A percentile compares a stretch with the other conserved stretches of the same genome.
These are phyloP conservation scores for Hepsetus odoe DNA, from an alignment of 2,113 vertebrate species.

Conservation along the genomic window DNA sequence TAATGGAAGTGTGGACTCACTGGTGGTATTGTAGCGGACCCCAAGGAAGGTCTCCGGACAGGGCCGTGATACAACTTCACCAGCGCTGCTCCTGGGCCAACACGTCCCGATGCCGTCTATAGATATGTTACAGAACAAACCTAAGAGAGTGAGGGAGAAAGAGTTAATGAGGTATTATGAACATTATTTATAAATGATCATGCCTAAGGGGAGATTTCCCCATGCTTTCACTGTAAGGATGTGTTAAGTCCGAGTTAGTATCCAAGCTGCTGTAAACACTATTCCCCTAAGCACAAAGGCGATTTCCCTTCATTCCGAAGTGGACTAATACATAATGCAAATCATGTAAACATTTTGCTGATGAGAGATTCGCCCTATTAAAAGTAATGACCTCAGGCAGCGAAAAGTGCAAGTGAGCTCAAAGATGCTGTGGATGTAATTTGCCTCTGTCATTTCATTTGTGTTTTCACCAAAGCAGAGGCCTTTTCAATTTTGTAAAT, in stretches of 20 bases:
- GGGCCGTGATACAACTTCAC: slow-evolving; percentile 81
- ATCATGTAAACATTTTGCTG: not conserved
- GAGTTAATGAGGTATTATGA: not conserved
- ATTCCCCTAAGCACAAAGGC: not conserved
- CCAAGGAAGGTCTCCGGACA: slow-evolving; percentile 85
- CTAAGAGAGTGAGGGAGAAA: slow-evolving; percentile 14
- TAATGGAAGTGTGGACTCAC: slow-evolving; percentile 68
- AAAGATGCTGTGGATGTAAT: not conserved
- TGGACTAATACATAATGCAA: slow-evolving; percentile 19
- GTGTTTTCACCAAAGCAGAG: not conserved
- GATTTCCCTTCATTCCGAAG: not conserved
- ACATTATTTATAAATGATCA: slow-evolving; percentile 10
- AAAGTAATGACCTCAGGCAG: not conserved
- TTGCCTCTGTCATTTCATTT: not conserved
- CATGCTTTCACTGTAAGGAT: not conserved
- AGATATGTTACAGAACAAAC: slow-evolving; percentile 81
- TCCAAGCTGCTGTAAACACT: not conserved
- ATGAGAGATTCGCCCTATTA: not conserved
- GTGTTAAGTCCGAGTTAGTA: not conserved
- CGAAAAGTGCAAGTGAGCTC: not conserved
- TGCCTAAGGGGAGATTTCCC: not conserved
- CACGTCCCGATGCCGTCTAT: slow-evolving; percentile 88
- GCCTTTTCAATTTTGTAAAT: not conserved
- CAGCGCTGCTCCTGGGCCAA: slow-evolving; percentile 81
- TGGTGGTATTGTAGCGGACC: slow-evolving; percentile 86